Conservation (phyloP, 2,113 vertebrate species). For the Antechinus flavipes region DNA sequence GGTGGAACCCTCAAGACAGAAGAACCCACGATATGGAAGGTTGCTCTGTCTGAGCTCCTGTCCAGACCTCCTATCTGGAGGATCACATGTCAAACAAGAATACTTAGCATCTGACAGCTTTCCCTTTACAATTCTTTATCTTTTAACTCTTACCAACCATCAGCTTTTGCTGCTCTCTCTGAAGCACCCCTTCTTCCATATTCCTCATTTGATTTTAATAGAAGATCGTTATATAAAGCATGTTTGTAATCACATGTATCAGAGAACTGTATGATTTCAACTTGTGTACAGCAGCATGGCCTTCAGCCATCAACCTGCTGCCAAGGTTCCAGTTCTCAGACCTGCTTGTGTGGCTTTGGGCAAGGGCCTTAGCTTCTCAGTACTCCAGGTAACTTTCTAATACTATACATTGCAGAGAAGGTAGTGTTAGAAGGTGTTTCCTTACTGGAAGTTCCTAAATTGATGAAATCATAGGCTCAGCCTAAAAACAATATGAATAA, state of each 20-base stretch:
- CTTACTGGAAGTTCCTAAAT: background rate
- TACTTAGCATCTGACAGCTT: background rate
- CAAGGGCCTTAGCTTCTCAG: background rate
- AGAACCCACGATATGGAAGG: too few species aligned
- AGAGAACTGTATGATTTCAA: background rate
- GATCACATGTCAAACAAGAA: too few species aligned
- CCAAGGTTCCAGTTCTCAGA: background rate
- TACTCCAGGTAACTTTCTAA: background rate
- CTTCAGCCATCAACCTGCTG: background rate
- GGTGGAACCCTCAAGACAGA: too few species aligned
- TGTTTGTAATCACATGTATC: background rate
- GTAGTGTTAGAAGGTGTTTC: background rate
- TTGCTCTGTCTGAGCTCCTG: too few species aligned
- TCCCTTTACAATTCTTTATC: background rate
- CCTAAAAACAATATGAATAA: background rate
- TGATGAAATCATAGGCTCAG: background rate
- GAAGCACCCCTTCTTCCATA: background rate
- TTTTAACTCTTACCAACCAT: background rate
- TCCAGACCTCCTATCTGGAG: too few species aligned
- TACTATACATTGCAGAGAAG: background rate
- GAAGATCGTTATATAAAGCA: background rate
- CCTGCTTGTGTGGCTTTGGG: background rate
- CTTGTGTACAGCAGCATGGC: background rate
- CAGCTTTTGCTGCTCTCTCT: background rate
- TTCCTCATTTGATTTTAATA: background rate